Conservation (phyloP, 1,140 invertebrate genomes). For the Oryctes rhinoceros region DNA sequence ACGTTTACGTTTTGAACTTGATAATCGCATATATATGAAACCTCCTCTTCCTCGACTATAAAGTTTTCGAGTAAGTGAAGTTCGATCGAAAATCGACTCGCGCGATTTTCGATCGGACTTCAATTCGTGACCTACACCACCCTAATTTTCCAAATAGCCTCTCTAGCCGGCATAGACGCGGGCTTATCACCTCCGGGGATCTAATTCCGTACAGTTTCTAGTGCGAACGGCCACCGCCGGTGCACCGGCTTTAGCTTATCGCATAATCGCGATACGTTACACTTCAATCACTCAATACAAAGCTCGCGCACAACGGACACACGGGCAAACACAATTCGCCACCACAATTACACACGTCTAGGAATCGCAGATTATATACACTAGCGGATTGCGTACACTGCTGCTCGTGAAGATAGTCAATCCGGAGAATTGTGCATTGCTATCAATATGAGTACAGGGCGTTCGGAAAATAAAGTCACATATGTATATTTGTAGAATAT, state of each 20-base stretch:
- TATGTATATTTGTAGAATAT: no score
- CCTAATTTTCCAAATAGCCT: slow-evolving; percentile 4
- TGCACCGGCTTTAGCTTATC: slow-evolving; percentile 1
- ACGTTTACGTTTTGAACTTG: no score
- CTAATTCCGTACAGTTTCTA: slow-evolving; percentile 7
- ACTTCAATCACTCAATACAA: slow-evolving; percentile 36
- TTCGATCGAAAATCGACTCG: no score
- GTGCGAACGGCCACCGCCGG: not conserved
- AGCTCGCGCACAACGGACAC: slow-evolving; percentile 9
- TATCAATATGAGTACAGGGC: not conserved
- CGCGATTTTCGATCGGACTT: not conserved
- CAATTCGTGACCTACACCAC: not conserved
- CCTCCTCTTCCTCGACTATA: no score
- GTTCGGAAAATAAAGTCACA: no score
- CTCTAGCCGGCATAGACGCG: not conserved
- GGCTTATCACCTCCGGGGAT: not conserved
- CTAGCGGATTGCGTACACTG: not conserved
- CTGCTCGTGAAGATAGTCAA: not conserved
- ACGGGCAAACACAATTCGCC: slow-evolving; percentile 23
- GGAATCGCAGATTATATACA: not conserved
- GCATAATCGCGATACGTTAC: not conserved
- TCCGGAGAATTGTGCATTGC: not conserved
- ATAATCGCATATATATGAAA: no score
- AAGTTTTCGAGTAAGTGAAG: no score
- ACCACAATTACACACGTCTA: slow-evolving; percentile 13